Conservation (phyloP, 2,888 invertebrate species). For the Celastrina argiolus region DNA sequence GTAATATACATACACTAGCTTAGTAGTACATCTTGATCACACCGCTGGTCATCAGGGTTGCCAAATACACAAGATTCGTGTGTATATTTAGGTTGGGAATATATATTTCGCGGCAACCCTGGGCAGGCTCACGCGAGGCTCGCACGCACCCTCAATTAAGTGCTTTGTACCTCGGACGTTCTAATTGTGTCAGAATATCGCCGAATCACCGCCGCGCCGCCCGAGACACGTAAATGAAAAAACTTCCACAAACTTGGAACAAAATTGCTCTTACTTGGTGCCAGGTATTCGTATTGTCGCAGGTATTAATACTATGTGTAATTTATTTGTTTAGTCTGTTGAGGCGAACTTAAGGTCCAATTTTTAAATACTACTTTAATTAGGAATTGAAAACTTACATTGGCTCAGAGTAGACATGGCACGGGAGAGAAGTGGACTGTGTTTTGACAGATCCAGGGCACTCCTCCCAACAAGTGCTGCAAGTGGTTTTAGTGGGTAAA, state of each 20-base stretch:
- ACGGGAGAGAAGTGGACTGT: no score
- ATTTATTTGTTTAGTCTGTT: no score
- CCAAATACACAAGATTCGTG: neutral
- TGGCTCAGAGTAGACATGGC: no score
- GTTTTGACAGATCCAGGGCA: no score
- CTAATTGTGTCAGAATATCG: slow-evolving; percentile 6
- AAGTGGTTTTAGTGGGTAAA: no score
- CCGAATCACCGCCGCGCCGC: slow-evolving; percentile 11
- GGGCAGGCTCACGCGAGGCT: neutral
- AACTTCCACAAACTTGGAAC: neutral
- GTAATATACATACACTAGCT: neutral
- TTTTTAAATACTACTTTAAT: no score
- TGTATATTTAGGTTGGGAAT: no score
- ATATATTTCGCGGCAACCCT: neutral
- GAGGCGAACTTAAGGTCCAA: no score
- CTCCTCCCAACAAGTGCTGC: no score
- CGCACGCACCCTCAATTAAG: slow-evolving; percentile 14
- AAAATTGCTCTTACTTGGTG: neutral
- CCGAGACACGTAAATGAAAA: neutral
- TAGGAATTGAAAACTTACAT: no score
- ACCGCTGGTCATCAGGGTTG: slow-evolving; percentile 6
- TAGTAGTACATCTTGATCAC: slow-evolving; percentile 11
- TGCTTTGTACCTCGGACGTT: slow-evolving; percentile 8
- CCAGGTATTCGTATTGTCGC: neutral
- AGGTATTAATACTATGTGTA: no score